A percentile compares a stretch with the other conserved stretches of the same genome.
Conservation (phyloP, 1,140 invertebrate genomes). For the Drosophila seguyi region DNA sequence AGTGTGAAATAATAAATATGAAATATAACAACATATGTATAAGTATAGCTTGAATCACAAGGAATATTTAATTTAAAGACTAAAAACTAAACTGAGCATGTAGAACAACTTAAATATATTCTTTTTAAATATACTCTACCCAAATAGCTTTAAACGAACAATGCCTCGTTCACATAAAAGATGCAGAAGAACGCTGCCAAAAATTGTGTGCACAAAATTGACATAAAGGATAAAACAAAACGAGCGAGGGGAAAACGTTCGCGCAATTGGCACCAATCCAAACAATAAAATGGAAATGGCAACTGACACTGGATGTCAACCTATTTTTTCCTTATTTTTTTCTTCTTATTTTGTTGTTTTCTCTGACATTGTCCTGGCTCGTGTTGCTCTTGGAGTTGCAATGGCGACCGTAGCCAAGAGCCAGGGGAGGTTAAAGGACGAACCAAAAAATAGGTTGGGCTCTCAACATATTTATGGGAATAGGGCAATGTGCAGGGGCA, state of each 20-base stretch:
- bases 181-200: slow-evolving; percentile 45
- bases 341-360: slow-evolving; percentile 13
- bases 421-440: slow-evolving; percentile 33
- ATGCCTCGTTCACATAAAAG: slow-evolving; percentile 48
- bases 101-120: too few relatives aligned
- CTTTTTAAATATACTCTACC: not conserved
- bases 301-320: slow-evolving; percentile 70
- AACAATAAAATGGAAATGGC: slow-evolving; percentile 63
- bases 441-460: slow-evolving; percentile 41
- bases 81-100: not conserved
- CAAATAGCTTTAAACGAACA: not conserved
- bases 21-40: not conserved
- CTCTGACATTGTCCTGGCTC: slow-evolving; percentile 5
- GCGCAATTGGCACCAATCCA: slow-evolving; percentile 64
- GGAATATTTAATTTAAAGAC: too few relatives aligned
- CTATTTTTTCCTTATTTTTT: slow-evolving; percentile 51
- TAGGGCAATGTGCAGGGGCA: slow-evolving; percentile 20
- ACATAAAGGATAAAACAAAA: slow-evolving; percentile 46
- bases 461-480: slow-evolving; percentile 45
- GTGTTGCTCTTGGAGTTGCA: slow-evolving; percentile 38
- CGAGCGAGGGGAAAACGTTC: slow-evolving; percentile 31
- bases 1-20: not conserved
- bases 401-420: slow-evolving; percentile 51
- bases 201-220: slow-evolving; percentile 48
- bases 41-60: not conserved